These are phyloP conservation scores for Ibidorhyncha struthersii DNA, from an alignment of 2,113 vertebrate species.

Conservation along the genomic window DNA sequence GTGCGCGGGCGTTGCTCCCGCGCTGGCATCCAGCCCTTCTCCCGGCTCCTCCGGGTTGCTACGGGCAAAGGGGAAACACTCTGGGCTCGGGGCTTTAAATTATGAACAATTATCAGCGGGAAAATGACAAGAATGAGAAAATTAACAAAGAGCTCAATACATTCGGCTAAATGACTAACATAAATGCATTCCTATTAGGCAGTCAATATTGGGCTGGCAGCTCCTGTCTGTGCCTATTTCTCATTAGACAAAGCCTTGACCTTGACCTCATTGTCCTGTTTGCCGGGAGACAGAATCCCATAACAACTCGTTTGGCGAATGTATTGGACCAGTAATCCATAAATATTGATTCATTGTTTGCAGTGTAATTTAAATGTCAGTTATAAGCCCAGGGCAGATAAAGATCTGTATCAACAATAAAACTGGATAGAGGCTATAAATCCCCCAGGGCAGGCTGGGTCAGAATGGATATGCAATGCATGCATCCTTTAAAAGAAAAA, in stretches of 20 bases:
- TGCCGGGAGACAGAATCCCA: constrained; percentile 75
- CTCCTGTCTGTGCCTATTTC: constrained; percentile 76
- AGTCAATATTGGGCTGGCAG: constrained; percentile 81
- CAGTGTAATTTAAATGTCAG: constrained; percentile 95
- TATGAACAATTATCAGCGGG: neutral
- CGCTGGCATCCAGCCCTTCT: neutral
- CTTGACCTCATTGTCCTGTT: constrained; percentile 85
- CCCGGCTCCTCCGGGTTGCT: neutral
- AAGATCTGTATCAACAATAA: constrained; percentile 84
- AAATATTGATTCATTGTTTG: constrained; percentile 94
- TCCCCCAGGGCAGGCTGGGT: constrained; percentile 61
- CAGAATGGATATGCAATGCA: constrained; percentile 1
- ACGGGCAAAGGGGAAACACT: neutral
- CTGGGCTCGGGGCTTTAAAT: neutral
- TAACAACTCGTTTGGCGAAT: constrained; percentile 77
- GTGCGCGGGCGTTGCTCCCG: neutral
- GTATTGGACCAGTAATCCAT: constrained; percentile 86
- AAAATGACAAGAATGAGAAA: neutral
- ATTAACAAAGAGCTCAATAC: neutral
- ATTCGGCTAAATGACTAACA: neutral
- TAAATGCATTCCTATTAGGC: constrained; percentile 71
- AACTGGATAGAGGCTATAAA: constrained; percentile 71
- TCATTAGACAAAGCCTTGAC: constrained; percentile 87
- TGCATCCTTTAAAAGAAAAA: neutral
- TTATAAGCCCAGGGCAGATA: constrained; percentile 85